phyloP scores from a whole-genome alignment of 2,888 invertebrate genomes.

The Nematopogon swammerdamellus region DNA sequence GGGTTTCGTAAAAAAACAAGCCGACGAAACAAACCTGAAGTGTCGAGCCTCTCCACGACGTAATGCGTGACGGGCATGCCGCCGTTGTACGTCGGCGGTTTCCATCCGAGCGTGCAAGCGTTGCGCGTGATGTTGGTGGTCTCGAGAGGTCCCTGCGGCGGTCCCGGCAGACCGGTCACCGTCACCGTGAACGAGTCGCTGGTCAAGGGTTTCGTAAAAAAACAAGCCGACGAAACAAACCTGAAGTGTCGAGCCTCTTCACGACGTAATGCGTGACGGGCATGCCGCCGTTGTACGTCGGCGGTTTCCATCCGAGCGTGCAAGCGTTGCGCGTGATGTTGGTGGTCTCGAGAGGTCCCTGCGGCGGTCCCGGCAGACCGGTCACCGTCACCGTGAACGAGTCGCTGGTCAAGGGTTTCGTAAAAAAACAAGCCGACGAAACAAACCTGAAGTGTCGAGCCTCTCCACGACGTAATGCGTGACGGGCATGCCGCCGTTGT shows the following conservation, averaged over 20 bases:
- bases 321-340: slow-evolving; percentile 91
- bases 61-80: slow-evolving; percentile 91
- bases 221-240: no score
- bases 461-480: slow-evolving; percentile 96
- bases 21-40: no score
- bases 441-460: slow-evolving; percentile 75
- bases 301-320: slow-evolving; percentile 91
- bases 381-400: slow-evolving; percentile 87
- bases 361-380: slow-evolving; percentile 93
- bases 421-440: no score
- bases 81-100: slow-evolving; percentile 90
- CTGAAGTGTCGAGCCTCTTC: slow-evolving; percentile 86
- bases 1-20: no score
- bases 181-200: slow-evolving; percentile 81
- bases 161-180: slow-evolving; percentile 92
- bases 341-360: slow-evolving; percentile 84
- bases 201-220: no score
- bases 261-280: slow-evolving; percentile 93
- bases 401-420: no score
- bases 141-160: slow-evolving; percentile 91
- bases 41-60: slow-evolving; percentile 90
- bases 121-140: slow-evolving; percentile 87
- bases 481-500: slow-evolving; percentile 89
- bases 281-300: slow-evolving; percentile 87
- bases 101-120: slow-evolving; percentile 91